Base-by-base conservation (phyloP, 2,113 vertebrate genomes). In the Pagrus major region DNA sequence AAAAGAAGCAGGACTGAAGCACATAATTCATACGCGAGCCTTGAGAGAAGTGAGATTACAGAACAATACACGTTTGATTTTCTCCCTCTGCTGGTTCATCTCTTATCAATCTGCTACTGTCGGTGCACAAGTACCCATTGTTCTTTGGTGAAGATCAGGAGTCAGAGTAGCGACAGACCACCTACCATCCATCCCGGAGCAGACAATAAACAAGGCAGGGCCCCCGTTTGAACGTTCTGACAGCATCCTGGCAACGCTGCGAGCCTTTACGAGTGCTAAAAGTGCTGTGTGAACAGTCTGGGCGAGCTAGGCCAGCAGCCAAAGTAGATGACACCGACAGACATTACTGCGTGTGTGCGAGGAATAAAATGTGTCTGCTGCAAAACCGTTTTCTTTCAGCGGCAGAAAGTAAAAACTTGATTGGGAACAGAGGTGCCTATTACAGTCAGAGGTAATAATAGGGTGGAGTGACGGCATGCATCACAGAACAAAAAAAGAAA, bases 361-460 rank as follows among this genome's bases (percentile, higher is more conserved):
- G 81, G 71, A 73, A 80, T 87, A 66, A 85, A 90, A 89, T 31
- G 71, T 77, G 88, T 87, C 87, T 86, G 76, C 60, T 68, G 76
- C 81, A 78, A 91, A 92, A 91, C 39, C 41, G 61, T 90, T 90
- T 79, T 86, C 80, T 88, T 86, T 89, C 84, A 77, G 66, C 41
- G 23, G 68, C 89, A 83, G 80, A 91, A 92, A 92, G 89, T 88
- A 84, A 86, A 90, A 91, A 78, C 63, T 81, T 92, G 91, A 92
- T 89, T 90, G 90, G 86, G 78, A 87, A 85, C 87, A 84, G 83
- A 92, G 88, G 90, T 88, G 81, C 86, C 84, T 81, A 94, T 94
- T 92, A 92, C 84, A 85, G 91, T 88, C 88, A 83, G 85, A 65
- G 81, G 84, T 94, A 94, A 94, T 93, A 80, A 90, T 61, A 89